phyloP scores from a whole-genome alignment of 2,888 invertebrate species.

The Orthosia gothica region DNA sequence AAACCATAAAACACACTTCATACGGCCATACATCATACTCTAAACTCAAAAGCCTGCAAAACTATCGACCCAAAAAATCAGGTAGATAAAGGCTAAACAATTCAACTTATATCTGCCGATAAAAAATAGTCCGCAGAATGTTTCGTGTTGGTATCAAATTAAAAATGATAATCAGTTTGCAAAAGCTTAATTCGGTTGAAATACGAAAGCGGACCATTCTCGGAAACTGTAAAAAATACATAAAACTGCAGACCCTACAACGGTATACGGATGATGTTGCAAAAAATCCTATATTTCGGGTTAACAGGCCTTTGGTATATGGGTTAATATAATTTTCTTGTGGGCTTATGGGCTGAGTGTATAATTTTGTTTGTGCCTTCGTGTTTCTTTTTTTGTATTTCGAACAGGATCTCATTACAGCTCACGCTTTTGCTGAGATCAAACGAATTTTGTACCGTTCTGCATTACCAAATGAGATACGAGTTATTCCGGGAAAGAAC shows the following conservation, averaged over 20 bases:
- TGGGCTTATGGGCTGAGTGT: constrained; percentile 54
- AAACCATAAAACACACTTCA: neutral
- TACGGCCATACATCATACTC: neutral
- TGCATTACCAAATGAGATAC: constrained; percentile 6
- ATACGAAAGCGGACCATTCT: constrained; percentile 74
- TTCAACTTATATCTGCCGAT: constrained; percentile 29
- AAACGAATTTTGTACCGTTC: constrained; percentile 26
- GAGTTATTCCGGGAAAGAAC: neutral
- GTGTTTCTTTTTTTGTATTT: constrained; percentile 40
- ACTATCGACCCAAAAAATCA: constrained; percentile 42
- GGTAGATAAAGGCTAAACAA: constrained; percentile 51
- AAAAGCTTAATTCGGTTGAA: constrained; percentile 80
- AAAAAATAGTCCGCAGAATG: constrained; percentile 61
- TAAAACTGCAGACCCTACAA: constrained; percentile 77
- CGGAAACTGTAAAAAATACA: constrained; percentile 77
- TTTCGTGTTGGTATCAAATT: constrained; percentile 80
- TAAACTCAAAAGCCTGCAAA: constrained; percentile 8
- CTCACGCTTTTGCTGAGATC: constrained; percentile 33
- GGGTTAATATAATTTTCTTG: constrained; percentile 65
- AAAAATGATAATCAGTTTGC: constrained; percentile 81
- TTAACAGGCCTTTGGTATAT: constrained; percentile 61
- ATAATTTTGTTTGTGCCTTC: constrained; percentile 56
- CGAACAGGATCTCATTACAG: constrained; percentile 49
- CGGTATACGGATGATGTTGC: constrained; percentile 73
- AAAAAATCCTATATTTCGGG: constrained; percentile 72